These are phyloP conservation scores for Aphaenogaster ashmeadi DNA, from an alignment of 1,140 invertebrate species.

Conservation along the genomic window DNA sequence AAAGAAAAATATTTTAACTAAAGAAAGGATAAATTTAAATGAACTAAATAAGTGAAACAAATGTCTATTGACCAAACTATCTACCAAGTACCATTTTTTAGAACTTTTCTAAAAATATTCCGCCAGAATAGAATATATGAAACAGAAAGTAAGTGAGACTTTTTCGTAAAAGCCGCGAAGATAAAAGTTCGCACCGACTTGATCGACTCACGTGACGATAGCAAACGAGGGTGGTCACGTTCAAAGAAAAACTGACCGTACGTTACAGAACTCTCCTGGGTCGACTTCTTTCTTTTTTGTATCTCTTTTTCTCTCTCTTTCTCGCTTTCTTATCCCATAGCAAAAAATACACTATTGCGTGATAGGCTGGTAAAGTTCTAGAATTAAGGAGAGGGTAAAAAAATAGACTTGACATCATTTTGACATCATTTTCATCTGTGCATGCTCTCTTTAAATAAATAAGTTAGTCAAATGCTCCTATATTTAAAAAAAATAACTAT, in stretches of 20 bases:
- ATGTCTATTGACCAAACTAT: conserved; percentile 36
- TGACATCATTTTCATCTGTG: not conserved
- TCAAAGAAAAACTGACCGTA: conserved; percentile 78
- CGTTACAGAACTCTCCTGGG: conserved; percentile 81
- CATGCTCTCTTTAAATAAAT: conserved; percentile 6
- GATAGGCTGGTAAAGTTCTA: conserved; percentile 79
- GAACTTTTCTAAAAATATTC: conserved; percentile 59
- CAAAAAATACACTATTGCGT: conserved; percentile 84
- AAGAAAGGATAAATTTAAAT: conserved; percentile 20
- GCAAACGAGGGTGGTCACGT: conserved; percentile 42
- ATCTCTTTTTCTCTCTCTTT: not conserved
- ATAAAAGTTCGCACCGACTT: conserved; percentile 75
- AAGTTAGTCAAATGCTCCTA: not conserved
- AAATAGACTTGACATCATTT: conserved; percentile 42
- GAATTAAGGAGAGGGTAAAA: conserved; percentile 39
- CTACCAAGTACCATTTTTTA: not conserved
- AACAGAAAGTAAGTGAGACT: conserved; percentile 33
- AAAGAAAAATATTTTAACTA: not conserved
- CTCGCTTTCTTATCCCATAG: conserved; percentile 55
- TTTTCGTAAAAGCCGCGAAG: conserved; percentile 67
- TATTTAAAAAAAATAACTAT: not conserved
- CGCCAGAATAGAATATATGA: not conserved
- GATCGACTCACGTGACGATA: conserved; percentile 66
- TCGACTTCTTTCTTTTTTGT: conserved; percentile 59
- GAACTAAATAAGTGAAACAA: not conserved